Evolutionary conservation across 2,888 invertebrate species (phyloP).

Genomic region (Limnephilus lunatus): DNA sequence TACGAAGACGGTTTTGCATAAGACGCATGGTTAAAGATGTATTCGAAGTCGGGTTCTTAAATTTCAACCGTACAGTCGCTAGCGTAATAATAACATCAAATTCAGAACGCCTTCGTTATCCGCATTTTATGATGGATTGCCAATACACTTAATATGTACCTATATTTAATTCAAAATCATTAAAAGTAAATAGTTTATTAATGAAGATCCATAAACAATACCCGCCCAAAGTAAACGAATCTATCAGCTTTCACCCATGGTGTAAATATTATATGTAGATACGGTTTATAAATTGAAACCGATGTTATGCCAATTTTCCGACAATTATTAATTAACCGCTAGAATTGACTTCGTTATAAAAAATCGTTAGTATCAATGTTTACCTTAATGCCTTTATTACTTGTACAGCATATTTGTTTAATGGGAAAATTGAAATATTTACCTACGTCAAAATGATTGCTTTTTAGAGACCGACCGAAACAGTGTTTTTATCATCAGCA

Average conservation of each 20-base stretch:
- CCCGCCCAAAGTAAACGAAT: background rate
- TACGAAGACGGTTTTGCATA: too few species aligned
- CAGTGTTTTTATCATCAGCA: background rate
- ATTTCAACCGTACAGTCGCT: too few species aligned
- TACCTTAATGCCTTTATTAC: background rate
- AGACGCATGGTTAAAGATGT: too few species aligned
- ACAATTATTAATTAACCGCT: background rate
- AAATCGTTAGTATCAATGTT: background rate
- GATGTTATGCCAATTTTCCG: background rate
- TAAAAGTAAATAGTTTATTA: background rate
- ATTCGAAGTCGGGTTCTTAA: too few species aligned
- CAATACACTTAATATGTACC: background rate
- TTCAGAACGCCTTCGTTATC: too few species aligned
- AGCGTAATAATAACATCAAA: too few species aligned
- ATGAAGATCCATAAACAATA: background rate
- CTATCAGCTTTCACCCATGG: background rate
- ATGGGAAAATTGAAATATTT: background rate
- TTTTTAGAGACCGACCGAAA: background rate
- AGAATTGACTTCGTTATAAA: background rate
- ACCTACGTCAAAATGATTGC: background rate
- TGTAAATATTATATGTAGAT: background rate
- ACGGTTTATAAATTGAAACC: background rate
- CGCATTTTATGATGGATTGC: too few species aligned
- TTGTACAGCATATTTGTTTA: background rate
- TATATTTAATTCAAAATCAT: background rate